These are phyloP conservation scores for Acanthoscelides obtectus DNA, from an alignment of 2,888 invertebrate species.

Conservation along the genomic window DNA sequence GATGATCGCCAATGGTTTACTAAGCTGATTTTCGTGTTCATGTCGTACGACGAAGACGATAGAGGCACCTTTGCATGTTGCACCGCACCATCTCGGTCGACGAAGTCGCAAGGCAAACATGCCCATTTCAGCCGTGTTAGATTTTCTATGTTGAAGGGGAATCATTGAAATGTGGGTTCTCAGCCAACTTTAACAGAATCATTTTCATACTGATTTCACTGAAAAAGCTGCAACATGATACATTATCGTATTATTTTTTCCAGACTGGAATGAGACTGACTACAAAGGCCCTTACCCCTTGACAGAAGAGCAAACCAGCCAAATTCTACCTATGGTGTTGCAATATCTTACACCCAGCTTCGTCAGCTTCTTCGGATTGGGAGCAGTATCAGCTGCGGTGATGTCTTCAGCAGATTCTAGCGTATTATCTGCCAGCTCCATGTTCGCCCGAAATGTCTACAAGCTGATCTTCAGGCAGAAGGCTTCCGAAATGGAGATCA, in stretches of 20 bases:
- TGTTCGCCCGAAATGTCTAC: conserved; percentile 99
- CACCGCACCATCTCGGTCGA: too few relatives aligned
- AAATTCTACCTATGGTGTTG: conserved; percentile 95
- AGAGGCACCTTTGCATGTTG: too few relatives aligned
- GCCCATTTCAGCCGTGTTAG: too few relatives aligned
- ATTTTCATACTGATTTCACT: too few relatives aligned
- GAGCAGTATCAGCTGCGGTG: conserved; percentile 97
- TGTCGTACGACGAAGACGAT: too few relatives aligned
- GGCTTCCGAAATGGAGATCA: conserved; percentile 96
- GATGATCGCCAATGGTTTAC: too few relatives aligned
- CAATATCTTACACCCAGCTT: conserved; percentile 94
- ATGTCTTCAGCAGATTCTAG: conserved; percentile 99
- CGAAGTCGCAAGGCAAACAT: too few relatives aligned
- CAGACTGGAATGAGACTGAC: conserved; percentile 94
- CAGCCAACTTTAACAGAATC: too few relatives aligned
- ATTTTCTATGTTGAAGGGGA: too few relatives aligned
- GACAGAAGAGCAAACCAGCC: conserved; percentile 75
- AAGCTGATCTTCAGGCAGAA: conserved; percentile 93
- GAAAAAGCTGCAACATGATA: too few relatives aligned
- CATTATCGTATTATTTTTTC: conserved; percentile 19
- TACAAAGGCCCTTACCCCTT: conserved; percentile 74
- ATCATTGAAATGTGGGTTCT: too few relatives aligned
- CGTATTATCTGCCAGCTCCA: conserved; percentile 94
- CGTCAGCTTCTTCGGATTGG: conserved; percentile 89
- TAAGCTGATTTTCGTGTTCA: too few relatives aligned